Evolutionary conservation across 2,113 vertebrate species (phyloP).

Genomic region (Edolisoma coerulescens): DNA sequence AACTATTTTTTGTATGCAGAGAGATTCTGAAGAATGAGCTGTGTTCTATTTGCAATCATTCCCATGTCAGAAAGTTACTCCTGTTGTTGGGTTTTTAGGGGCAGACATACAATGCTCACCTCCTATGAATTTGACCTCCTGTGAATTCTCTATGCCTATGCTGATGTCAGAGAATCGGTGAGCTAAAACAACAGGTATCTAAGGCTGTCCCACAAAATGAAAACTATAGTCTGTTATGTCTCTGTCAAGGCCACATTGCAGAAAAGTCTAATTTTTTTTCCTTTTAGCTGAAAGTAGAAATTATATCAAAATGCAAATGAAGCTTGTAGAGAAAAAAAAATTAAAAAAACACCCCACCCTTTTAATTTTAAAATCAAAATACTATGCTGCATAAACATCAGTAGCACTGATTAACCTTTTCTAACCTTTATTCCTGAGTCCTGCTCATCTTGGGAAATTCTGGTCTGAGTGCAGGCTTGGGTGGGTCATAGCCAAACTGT

Average conservation of each 20-base stretch:
- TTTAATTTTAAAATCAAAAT: neutral
- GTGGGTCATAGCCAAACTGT: neutral
- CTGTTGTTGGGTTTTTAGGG: neutral
- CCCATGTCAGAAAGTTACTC: neutral
- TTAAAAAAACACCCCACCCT: fast-evolving
- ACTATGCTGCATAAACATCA: neutral
- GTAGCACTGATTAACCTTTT: neutral
- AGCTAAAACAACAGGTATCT: neutral
- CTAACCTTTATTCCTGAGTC: neutral
- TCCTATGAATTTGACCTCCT: neutral
- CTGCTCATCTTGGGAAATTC: neutral
- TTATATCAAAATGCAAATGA: neutral
- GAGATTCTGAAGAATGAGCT: neutral
- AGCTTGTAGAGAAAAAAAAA: neutral
- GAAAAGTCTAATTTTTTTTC: neutral
- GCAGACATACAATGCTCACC: neutral
- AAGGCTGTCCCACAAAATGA: neutral
- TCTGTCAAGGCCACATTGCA: neutral
- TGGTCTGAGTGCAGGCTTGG: neutral
- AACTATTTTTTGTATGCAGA: neutral
- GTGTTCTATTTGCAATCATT: neutral
- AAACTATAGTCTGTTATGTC: neutral
- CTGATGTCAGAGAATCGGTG: neutral
- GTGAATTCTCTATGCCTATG: neutral
- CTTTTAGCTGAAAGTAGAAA: neutral